Evolutionary conservation across 2,113 vertebrate species (phyloP).

Genomic region (Abramis brama): DNA sequence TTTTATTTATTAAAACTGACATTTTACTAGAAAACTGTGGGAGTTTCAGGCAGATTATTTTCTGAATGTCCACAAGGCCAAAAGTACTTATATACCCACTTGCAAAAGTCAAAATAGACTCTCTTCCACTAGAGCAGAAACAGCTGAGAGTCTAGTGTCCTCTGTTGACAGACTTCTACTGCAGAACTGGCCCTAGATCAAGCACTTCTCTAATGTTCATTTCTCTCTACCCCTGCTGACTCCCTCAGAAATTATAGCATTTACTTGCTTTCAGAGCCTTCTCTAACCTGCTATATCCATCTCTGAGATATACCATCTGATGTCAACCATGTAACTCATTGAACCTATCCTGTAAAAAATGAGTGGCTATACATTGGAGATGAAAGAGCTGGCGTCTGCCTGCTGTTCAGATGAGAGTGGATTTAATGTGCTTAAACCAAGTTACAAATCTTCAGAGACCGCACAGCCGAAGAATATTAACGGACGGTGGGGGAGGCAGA

Average conservation of each 20-base stretch:
- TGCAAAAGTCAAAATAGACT: not conserved
- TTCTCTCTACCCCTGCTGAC: slow-evolving; percentile 45
- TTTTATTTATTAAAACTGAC: not conserved
- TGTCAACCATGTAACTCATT: slow-evolving; percentile 71
- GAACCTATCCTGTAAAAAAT: slow-evolving; percentile 70
- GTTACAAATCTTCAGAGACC: slow-evolving; percentile 71
- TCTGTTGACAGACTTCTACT: not conserved
- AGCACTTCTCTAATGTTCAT: slow-evolving; percentile 43
- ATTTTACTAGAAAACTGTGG: no score
- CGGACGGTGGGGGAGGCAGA: not conserved
- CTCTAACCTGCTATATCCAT: slow-evolving; percentile 65
- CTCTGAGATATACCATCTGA: slow-evolving; percentile 70
- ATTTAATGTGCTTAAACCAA: slow-evolving; percentile 76
- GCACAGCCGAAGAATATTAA: slow-evolving; percentile 38
- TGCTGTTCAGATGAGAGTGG: slow-evolving; percentile 59
- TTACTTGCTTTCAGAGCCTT: slow-evolving; percentile 55
- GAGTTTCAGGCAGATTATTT: no score
- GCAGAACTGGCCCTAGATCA: slow-evolving; percentile 18
- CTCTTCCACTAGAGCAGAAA: not conserved
- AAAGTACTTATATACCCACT: no score
- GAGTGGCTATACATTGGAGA: slow-evolving; percentile 56
- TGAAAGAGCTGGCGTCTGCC: slow-evolving; percentile 59
- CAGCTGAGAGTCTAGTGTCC: not conserved
- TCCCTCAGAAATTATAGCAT: slow-evolving; percentile 48
- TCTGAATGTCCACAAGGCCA: not conserved